Evolutionary conservation across 2,113 vertebrate species (phyloP).

Genomic region (Ammodramus savannarum): DNA sequence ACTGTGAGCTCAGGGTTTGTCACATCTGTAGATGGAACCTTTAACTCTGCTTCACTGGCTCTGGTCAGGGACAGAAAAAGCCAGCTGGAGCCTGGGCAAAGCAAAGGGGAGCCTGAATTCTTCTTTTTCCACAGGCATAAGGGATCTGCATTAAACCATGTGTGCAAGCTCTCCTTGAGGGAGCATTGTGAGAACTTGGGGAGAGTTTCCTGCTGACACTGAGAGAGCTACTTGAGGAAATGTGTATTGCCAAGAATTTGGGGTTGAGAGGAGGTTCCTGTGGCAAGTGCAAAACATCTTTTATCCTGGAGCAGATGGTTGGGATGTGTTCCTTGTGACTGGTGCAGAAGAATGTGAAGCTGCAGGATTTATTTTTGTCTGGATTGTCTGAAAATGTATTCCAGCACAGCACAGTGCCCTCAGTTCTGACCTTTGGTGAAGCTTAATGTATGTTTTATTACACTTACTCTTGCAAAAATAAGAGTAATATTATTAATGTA

Average conservation of each 20-base stretch:
- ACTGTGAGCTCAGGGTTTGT: rapidly evolving
- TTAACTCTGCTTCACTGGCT: not conserved
- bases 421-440: not conserved
- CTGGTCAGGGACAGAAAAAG: rapidly evolving
- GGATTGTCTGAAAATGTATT: not conserved
- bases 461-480: not conserved
- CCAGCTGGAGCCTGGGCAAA: not conserved
- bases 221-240: not conserved
- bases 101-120: not conserved
- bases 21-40: not conserved
- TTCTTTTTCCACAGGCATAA: not conserved
- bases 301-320: not conserved
- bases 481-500: not conserved
- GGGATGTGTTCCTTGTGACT: not conserved
- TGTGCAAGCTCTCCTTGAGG: not conserved
- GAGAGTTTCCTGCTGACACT: not conserved
- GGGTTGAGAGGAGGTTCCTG: not conserved
- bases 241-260: rapidly evolving
- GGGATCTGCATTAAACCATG: not conserved
- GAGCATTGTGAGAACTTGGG: not conserved
- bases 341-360: not conserved
- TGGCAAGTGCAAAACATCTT: not conserved
- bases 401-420: not conserved
- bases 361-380: not conserved
- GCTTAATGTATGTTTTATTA: not conserved